Evolutionary conservation across 2,113 vertebrate genomes (phyloP).

Genomic region (Pterocles gutturalis): DNA sequence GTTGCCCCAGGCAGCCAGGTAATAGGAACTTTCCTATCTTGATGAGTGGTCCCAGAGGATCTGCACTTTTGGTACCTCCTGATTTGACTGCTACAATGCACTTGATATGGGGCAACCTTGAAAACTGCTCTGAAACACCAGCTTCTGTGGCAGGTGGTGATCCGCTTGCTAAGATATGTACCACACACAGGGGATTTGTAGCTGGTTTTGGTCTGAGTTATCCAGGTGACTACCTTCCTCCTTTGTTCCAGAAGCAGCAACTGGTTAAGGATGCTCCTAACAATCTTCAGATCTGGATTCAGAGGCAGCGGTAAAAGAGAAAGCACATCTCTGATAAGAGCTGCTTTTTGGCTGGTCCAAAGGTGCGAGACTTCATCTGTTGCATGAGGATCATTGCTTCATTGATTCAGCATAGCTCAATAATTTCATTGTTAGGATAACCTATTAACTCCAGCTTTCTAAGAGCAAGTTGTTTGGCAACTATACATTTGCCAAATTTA

Average conservation of each 20-base stretch:
- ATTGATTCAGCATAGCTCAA: background rate
- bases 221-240: background rate
- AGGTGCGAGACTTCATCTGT: background rate
- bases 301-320: background rate
- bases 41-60: slow-evolving; percentile 54
- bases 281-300: background rate
- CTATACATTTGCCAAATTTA: background rate
- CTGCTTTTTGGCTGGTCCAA: background rate
- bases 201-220: background rate
- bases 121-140: background rate
- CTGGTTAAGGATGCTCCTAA: background rate
- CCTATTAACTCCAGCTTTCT: background rate
- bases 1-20: slow-evolving; percentile 63
- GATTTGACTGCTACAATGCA: slow-evolving; percentile 11
- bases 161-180: background rate
- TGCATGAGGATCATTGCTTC: background rate
- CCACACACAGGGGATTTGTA: background rate
- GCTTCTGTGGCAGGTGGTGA: background rate
- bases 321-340: background rate
- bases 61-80: slow-evolving; percentile 23
- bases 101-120: background rate
- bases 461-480: background rate
- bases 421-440: background rate
- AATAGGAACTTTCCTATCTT: slow-evolving; percentile 61
- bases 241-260: background rate